phyloP scores from a whole-genome alignment of 2,797 vertebrate species.

The Gobionotothen gibberifrons region DNA sequence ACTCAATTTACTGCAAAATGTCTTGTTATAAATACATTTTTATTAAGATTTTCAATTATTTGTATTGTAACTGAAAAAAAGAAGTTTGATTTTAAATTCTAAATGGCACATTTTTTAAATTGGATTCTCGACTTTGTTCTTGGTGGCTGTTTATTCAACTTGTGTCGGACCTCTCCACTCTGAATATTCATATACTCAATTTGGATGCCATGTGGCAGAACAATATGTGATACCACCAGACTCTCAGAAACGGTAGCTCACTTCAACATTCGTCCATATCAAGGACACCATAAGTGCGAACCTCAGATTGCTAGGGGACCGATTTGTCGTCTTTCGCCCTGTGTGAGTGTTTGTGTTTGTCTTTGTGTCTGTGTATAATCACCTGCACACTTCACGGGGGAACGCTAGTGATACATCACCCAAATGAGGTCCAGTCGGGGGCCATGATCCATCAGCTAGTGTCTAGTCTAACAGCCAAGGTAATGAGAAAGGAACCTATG shows the following conservation, averaged over 20 bases:
- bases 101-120: not conserved
- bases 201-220: not conserved
- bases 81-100: conserved; percentile 10
- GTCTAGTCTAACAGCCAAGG: conserved; percentile 78
- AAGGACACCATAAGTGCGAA: conserved; percentile 49
- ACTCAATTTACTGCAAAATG: conserved; percentile 57
- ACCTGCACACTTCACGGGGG: conserved; percentile 80
- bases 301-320: conserved; percentile 42
- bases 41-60: not conserved
- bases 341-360: conserved; percentile 78
- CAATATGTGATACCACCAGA: not conserved
- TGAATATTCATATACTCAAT: not conserved
- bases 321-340: conserved; percentile 58
- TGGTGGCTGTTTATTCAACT: not conserved
- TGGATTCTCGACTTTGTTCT: not conserved
- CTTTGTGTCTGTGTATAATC: conserved; percentile 79
- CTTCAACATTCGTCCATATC: conserved; percentile 36
- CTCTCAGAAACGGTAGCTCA: conserved; percentile 1
- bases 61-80: conserved; percentile 1
- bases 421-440: conserved; percentile 82
- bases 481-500: conserved; percentile 83
- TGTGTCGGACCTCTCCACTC: not conserved
- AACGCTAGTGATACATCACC: conserved; percentile 83
- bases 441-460: conserved; percentile 81
- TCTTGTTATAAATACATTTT: conserved; percentile 4